A percentile compares a stretch with the other conserved stretches of the same genome.
These are phyloP conservation scores for Drosophila lacteicornis DNA, from an alignment of 1,140 invertebrate genomes.

Conservation along the genomic window DNA sequence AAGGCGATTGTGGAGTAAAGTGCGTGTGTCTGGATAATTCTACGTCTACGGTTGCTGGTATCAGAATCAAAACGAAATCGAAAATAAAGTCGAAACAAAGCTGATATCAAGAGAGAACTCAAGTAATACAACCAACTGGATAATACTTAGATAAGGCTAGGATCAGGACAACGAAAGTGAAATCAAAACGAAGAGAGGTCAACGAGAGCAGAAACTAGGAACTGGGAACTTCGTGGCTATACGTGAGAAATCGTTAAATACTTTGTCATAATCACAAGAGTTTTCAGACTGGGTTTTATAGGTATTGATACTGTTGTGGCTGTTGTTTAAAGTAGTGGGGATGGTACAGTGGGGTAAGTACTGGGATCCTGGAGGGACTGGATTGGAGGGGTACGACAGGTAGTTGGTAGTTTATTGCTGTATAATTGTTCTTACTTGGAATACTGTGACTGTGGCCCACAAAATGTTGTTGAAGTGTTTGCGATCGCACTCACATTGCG, in stretches of 20 bases:
- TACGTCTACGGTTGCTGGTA: constrained; percentile 59
- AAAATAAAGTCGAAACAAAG: constrained; percentile 37
- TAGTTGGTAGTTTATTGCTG: constrained; percentile 43
- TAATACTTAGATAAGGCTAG: constrained; percentile 24
- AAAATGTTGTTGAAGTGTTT: constrained; percentile 99
- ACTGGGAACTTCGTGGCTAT: constrained; percentile 42
- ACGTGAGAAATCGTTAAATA: constrained; percentile 42
- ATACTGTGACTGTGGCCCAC: constrained; percentile 97
- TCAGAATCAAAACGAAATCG: constrained; percentile 37
- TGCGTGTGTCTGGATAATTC: constrained; percentile 17
- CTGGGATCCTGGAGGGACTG: neutral
- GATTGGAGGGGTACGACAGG: neutral
- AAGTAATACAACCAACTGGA: constrained; percentile 12
- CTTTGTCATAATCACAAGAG: constrained; percentile 46
- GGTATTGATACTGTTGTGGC: constrained; percentile 30
- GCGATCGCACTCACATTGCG: constrained; percentile 96
- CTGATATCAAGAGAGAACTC: constrained; percentile 27
- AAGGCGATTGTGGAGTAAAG: constrained; percentile 1
- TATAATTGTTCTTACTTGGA: constrained; percentile 92
- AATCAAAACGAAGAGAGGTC: constrained; percentile 14
- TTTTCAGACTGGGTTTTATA: constrained; percentile 38
- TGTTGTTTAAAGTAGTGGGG: constrained; percentile 29
- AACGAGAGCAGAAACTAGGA: constrained; percentile 37
- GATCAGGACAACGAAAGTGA: constrained; percentile 19
- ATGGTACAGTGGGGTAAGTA: neutral